Conservation (phyloP, 2,888 invertebrate genomes). For the Agrilus biguttatus region DNA sequence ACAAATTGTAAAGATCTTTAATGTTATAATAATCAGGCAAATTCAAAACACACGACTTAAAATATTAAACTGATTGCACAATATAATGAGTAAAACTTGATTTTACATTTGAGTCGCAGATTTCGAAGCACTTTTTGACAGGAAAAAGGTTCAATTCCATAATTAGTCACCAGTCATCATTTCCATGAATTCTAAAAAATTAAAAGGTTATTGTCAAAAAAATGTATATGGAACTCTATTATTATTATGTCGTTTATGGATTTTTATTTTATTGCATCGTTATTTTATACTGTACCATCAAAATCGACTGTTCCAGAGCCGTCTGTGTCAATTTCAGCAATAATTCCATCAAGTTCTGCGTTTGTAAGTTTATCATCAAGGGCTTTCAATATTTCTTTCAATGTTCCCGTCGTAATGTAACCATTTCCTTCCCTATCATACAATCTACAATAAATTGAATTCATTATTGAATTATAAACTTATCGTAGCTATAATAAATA, state of each 20-base stretch:
- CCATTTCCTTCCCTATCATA: slow-evolving; percentile 95
- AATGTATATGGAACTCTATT: too few species aligned
- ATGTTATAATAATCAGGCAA: too few species aligned
- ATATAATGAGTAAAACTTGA: too few species aligned
- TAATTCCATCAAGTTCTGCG: slow-evolving; percentile 90
- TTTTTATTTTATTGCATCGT: too few species aligned
- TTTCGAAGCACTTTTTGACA: too few species aligned
- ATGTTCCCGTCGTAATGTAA: slow-evolving; percentile 79
- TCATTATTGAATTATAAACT: too few species aligned
- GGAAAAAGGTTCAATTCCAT: neutral
- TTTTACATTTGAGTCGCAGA: too few species aligned
- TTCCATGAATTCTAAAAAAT: slow-evolving; percentile 75
- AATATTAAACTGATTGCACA: too few species aligned
- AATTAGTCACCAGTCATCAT: slow-evolving; percentile 84
- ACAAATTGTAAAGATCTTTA: too few species aligned
- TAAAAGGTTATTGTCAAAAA: slow-evolving; percentile 9
- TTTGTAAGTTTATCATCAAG: slow-evolving; percentile 87
- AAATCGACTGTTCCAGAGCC: slow-evolving; percentile 98
- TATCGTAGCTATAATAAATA: too few species aligned
- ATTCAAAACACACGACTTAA: too few species aligned
- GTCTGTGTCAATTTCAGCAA: slow-evolving; percentile 94
- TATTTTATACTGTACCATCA: slow-evolving; percentile 55
- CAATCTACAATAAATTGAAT: slow-evolving; percentile 35
- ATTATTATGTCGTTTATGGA: neutral
- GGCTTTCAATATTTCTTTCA: slow-evolving; percentile 87